Evolutionary conservation across 2,888 invertebrate genomes (phyloP).

Genomic region (Pandemis heparana): DNA sequence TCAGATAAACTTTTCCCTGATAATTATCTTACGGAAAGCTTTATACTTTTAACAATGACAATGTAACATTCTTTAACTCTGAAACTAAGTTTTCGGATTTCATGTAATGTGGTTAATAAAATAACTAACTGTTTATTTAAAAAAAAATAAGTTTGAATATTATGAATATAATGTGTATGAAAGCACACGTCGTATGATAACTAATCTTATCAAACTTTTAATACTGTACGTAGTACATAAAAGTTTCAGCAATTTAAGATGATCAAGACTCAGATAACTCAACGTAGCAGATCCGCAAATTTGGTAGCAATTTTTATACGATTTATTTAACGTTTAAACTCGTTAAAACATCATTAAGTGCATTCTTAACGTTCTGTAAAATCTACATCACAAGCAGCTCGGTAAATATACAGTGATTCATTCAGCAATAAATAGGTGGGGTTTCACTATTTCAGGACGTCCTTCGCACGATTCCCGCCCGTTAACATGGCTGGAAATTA

Average conservation of each 20-base stretch:
- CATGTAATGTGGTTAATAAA: too few relatives aligned
- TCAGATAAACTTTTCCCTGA: slow-evolving; percentile 9
- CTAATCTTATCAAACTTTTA: too few relatives aligned
- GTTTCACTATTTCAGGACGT: slow-evolving; percentile 75
- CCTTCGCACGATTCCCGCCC: slow-evolving; percentile 77
- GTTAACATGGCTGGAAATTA: slow-evolving; percentile 75
- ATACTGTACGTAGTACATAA: not conserved
- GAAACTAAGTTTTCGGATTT: too few relatives aligned
- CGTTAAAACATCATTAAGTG: slow-evolving; percentile 2
- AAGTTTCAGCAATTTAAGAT: not conserved
- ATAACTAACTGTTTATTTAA: too few relatives aligned
- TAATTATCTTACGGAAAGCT: not conserved
- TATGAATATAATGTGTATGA: too few relatives aligned
- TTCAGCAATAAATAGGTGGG: slow-evolving; percentile 69
- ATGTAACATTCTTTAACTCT: too few relatives aligned
- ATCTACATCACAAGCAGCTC: slow-evolving; percentile 25
- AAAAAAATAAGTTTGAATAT: too few relatives aligned
- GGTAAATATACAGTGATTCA: slow-evolving; percentile 67
- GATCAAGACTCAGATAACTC: not conserved
- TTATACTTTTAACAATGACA: not conserved
- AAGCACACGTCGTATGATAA: too few relatives aligned
- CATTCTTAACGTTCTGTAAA: slow-evolving; percentile 25
- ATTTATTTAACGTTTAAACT: slow-evolving; percentile 14
- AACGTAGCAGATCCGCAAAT: not conserved
- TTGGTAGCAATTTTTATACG: not conserved